These are phyloP conservation scores for Corythornis vintsioides DNA, from an alignment of 2,113 vertebrate genomes.

Conservation along the genomic window DNA sequence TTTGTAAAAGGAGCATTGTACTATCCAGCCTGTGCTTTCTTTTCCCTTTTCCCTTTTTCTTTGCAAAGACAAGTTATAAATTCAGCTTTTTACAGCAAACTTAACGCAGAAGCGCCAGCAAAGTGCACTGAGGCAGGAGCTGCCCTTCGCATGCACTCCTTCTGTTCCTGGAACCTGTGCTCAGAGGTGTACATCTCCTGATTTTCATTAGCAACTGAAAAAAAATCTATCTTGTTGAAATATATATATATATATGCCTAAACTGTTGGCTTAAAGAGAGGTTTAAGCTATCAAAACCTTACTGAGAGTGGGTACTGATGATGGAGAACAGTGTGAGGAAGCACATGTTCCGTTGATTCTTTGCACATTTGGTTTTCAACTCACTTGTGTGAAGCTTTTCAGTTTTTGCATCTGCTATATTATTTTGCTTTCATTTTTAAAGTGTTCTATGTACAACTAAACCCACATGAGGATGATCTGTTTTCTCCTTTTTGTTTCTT, in stretches of 20 bases:
- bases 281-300: background rate
- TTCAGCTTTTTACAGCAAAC: background rate
- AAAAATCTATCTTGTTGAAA: background rate
- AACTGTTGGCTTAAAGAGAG: background rate
- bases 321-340: background rate
- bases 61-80: background rate
- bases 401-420: conserved; percentile 55
- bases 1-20: background rate
- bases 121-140: background rate
- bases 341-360: background rate
- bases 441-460: conserved; percentile 37
- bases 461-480: conserved; percentile 20
- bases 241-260: too few species aligned
- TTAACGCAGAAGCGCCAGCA: background rate
- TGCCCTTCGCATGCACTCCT: background rate
- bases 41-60: background rate
- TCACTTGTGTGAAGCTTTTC: conserved; percentile 39
- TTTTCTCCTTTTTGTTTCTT: conserved; percentile 39
- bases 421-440: conserved; percentile 46
- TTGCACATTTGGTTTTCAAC: background rate
- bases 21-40: background rate
- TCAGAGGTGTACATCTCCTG: background rate
- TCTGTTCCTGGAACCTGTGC: background rate
- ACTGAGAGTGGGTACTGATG: background rate
- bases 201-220: background rate